phyloP scores from a whole-genome alignment of 2,888 invertebrate species.

The Melieria crassipennis region DNA sequence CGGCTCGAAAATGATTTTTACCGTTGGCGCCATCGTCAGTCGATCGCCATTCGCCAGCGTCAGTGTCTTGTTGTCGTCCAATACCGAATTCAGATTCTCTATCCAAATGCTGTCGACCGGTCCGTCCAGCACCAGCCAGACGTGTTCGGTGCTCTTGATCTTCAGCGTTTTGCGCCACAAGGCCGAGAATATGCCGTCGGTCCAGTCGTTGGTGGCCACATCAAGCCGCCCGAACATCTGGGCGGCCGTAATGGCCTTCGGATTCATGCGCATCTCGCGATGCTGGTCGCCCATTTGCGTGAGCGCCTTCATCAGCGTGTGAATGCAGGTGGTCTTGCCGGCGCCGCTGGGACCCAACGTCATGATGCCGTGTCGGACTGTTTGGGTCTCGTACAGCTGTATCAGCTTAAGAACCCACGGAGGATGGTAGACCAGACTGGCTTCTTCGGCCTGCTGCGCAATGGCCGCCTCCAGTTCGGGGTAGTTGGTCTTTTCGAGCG shows the following conservation, averaged over 20 bases:
- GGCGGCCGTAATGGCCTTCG: conserved; percentile 95
- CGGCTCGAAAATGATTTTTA: conserved; percentile 96
- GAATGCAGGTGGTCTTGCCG: conserved; percentile 91
- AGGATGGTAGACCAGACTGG: conserved; percentile 88
- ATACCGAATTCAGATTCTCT: conserved; percentile 95
- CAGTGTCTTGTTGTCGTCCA: conserved; percentile 95
- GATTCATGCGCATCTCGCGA: conserved; percentile 97
- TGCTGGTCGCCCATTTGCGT: conserved; percentile 86
- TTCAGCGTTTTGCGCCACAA: conserved; percentile 95
- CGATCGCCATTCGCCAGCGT: conserved; percentile 96
- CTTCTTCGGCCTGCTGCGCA: conserved; percentile 80
- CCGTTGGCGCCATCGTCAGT: conserved; percentile 91
- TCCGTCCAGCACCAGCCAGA: conserved; percentile 95
- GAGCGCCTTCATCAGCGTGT: conserved; percentile 89
- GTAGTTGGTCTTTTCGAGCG: conserved; percentile 90
- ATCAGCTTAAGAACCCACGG: conserved; percentile 95
- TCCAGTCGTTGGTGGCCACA: conserved; percentile 98
- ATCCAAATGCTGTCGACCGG: conserved; percentile 99
- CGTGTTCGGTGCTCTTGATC: conserved; percentile 85
- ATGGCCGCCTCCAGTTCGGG: conserved; percentile 90
- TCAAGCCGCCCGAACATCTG: conserved; percentile 98
- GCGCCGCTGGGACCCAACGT: conserved; percentile 94
- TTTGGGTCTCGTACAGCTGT: conserved; percentile 95
- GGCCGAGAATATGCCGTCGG: conserved; percentile 97
- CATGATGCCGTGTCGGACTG: conserved; percentile 96